A percentile compares a stretch with the other conserved stretches of the same genome.
Evolutionary conservation across 2,797 vertebrate genomes (phyloP).

Genomic region (Paramormyrops hopkinsi): DNA sequence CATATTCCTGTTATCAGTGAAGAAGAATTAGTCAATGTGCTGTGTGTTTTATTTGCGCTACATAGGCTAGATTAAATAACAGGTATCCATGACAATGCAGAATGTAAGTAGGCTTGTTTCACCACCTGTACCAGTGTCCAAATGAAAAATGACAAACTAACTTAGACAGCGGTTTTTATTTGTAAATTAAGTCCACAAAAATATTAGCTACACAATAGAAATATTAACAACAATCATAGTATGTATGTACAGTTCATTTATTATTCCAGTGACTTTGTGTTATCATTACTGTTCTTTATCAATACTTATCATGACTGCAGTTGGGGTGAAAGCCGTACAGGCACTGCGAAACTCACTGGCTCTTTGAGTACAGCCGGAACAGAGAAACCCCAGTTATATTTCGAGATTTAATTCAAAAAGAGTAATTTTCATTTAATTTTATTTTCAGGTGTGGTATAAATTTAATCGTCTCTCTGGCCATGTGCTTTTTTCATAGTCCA

Average conservation of each 20-base stretch:
- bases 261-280: slow-evolving; percentile 9
- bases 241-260: slow-evolving; percentile 18
- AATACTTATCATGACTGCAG: slow-evolving; percentile 10
- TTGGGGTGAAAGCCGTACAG: neutral
- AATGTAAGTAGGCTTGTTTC: neutral
- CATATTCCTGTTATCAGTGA: neutral
- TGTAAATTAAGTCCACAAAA: slow-evolving; percentile 20
- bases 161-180: slow-evolving; percentile 18
- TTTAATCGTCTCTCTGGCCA: neutral
- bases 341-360: neutral
- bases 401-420: neutral
- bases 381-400: neutral
- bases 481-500: neutral
- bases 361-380: neutral
- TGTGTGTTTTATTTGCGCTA: neutral
- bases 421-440: neutral
- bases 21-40: neutral
- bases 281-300: slow-evolving; percentile 7
- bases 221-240: slow-evolving; percentile 16
- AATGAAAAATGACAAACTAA: slow-evolving; percentile 13
- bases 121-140: neutral
- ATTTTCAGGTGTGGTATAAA: neutral
- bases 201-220: slow-evolving; percentile 26
- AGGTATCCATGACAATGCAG: slow-evolving; percentile 18
- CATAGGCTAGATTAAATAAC: neutral